Percentiles rank a stretch among this genome's conserved stretches.
Evolutionary conservation across 2,797 vertebrate species (phyloP).

Genomic region (Schizopygopsis pylzovi): DNA sequence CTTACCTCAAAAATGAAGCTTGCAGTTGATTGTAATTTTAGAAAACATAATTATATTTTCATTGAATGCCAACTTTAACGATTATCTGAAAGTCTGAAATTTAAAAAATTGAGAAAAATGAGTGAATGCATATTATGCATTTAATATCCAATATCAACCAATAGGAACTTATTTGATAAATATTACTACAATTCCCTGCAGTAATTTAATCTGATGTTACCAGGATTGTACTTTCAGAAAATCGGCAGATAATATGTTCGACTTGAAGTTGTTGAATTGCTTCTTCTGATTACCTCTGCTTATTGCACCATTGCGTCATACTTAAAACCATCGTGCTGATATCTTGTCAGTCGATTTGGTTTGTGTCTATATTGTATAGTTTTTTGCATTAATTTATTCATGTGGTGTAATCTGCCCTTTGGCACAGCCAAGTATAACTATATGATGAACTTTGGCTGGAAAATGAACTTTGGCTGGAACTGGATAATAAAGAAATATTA

Average conservation of each 20-base stretch:
- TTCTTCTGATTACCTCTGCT: neutral
- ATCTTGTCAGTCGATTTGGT: neutral
- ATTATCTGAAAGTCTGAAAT: neutral
- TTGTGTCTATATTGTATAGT: neutral
- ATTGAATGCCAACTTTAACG: neutral
- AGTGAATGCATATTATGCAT: neutral
- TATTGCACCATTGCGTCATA: neutral
- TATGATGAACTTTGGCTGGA: neutral
- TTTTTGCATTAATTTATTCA: conserved; percentile 38
- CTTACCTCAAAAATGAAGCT: neutral
- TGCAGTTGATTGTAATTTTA: neutral
- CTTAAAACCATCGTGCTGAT: neutral
- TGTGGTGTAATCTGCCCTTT: conserved; percentile 14
- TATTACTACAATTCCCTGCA: neutral
- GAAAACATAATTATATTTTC: neutral
- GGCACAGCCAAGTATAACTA: neutral
- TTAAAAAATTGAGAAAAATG: neutral
- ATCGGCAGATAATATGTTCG: neutral
- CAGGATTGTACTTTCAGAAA: neutral
- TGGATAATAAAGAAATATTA: neutral
- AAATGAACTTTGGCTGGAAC: neutral
- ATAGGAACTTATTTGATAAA: neutral
- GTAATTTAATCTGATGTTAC: conserved; percentile 10
- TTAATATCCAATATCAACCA: neutral
- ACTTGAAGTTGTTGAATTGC: conserved; percentile 7